These are phyloP conservation scores for Hoplias malabaricus DNA, from an alignment of 2,113 vertebrate species.

Conservation along the genomic window DNA sequence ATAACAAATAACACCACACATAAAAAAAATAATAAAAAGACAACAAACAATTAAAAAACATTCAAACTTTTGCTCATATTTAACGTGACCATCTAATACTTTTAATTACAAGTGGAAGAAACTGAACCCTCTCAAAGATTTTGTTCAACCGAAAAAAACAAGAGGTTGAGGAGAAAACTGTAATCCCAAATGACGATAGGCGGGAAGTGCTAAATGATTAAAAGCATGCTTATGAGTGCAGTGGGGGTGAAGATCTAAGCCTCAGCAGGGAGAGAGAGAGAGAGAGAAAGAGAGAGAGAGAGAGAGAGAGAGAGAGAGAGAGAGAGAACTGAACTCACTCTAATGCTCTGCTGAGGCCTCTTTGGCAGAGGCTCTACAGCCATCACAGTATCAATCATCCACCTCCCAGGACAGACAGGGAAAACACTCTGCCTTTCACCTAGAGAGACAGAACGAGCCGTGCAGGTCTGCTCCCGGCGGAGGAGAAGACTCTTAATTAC, in stretches of 20 bases:
- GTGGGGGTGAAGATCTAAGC: slow-evolving; percentile 24
- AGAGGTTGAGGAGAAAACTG: neutral
- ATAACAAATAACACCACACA: neutral
- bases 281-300: slow-evolving; percentile 11
- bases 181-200: slow-evolving; percentile 20
- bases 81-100: neutral
- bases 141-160: neutral
- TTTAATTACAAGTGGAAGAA: neutral
- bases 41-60: slow-evolving; percentile 20
- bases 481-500: slow-evolving; percentile 44
- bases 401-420: slow-evolving; percentile 48
- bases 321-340: slow-evolving; percentile 24
- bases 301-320: slow-evolving; percentile 5
- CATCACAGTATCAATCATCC: slow-evolving; percentile 57
- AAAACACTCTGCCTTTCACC: slow-evolving; percentile 39
- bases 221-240: slow-evolving; percentile 29
- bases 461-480: slow-evolving; percentile 14
- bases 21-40: neutral
- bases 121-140: slow-evolving; percentile 14
- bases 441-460: slow-evolving; percentile 27
- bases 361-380: slow-evolving; percentile 50
- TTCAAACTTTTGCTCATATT: slow-evolving; percentile 28
- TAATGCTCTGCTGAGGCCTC: slow-evolving; percentile 42
- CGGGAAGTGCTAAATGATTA: slow-evolving; percentile 42
- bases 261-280: slow-evolving; percentile 10